Base-by-base conservation (phyloP, 2,888 invertebrate species). In the Sepiola atlantica region DNA sequence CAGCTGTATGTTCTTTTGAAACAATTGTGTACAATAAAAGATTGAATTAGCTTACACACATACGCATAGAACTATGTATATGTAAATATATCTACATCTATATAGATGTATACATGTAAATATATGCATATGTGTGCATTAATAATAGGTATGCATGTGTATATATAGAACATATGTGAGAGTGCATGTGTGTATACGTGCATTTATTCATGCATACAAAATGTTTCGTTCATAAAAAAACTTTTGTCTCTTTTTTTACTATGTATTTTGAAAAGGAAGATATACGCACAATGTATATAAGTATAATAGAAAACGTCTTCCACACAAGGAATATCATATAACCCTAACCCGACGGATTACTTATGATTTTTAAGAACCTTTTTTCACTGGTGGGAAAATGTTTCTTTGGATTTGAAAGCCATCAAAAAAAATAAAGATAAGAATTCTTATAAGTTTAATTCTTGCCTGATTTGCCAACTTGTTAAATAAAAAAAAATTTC, bases 241-340 rank as follows among this genome's bases (percentile, higher is more conserved):
- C 61, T 61, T 61, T 6, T 32, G 77, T 32, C 77, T 77, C 77
- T 77, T 77, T 61, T 61, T 61, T 77, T 77, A 77, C 16, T 32
- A n/a, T 77, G 21, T 32, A 16, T 16, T 77, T 77, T 77, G 77
- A 77, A 77, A 8, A 77, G 77, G 77, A 77, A 77, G 77, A 77
- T 77, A 77, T 77, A 77, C 77, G 77, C 77, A 77, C 77, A 77
- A 77, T 77, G 77, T 77, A 77, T n/a, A 77, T 77, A 77, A 77
- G 16, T 77, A 18, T 77, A 77, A 77, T 77, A 77, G 77, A 77
- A 77, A n/a, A 77, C n/a, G 77, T 77, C 77, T 77, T 77, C 77
- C 77, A 77, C 77, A 77, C 77, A 77, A 77, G 77, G n/a, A n/a
- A n/a, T n/a, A n/a, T n/a, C n/a, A n/a, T n/a, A n/a, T n/a, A n/a